A percentile compares a stretch with the other conserved stretches of the same genome.
Evolutionary conservation across 2,797 vertebrate species (phyloP).

Genomic region (Spinibarbus caldwelli): DNA sequence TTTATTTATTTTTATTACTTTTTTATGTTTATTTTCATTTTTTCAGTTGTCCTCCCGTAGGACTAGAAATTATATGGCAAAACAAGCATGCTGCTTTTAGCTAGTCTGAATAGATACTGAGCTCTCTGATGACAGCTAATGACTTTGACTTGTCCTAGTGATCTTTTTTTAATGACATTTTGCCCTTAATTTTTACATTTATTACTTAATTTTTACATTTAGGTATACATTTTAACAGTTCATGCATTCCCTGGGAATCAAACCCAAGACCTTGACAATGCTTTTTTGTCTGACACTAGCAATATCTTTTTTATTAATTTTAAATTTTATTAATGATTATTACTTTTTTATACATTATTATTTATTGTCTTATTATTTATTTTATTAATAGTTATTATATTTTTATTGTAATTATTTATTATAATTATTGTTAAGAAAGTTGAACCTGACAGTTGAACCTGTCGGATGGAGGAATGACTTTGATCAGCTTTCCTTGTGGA

Average conservation of each 20-base stretch:
- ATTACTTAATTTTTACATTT: no score
- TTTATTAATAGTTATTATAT: background rate
- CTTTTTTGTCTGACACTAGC: no score
- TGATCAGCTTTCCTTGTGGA: background rate
- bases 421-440: background rate
- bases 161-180: background rate
- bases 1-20: background rate
- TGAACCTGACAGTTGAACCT: background rate
- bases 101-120: background rate
- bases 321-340: background rate
- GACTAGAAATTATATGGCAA: constrained; percentile 33
- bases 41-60: background rate
- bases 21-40: background rate
- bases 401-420: background rate
- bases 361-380: background rate
- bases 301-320: no score
- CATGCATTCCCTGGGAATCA: no score
- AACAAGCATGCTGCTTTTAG: background rate
- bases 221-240: no score
- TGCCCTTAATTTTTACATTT: background rate
- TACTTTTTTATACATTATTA: background rate
- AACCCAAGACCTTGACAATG: background rate
- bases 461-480: background rate
- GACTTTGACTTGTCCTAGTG: constrained; percentile 10
- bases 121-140: constrained; percentile 1